Percentiles rank a stretch among this genome's conserved stretches.
phyloP scores from a whole-genome alignment of 1,140 invertebrate genomes.

The Acromyrmex heyeri region DNA sequence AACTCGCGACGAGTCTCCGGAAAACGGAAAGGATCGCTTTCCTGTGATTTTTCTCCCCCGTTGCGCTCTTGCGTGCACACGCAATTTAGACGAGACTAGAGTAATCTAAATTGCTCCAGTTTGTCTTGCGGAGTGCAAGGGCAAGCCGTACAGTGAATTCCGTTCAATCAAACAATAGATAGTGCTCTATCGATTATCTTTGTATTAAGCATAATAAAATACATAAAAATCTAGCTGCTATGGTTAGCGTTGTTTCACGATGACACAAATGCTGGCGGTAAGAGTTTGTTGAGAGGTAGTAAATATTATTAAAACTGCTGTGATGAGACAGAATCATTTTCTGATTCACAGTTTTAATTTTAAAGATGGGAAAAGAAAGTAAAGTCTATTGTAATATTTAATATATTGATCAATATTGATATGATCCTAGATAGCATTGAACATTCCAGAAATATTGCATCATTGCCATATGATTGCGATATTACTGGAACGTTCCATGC shows the following conservation, averaged over 20 bases:
- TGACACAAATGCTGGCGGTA: background rate
- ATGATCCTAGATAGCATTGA: too few relatives aligned
- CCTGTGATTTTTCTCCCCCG: background rate
- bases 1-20: background rate
- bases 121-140: constrained; percentile 5
- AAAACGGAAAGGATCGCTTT: background rate
- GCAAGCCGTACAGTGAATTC: background rate
- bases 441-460: too few relatives aligned
- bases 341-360: background rate
- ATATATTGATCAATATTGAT: background rate
- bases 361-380: background rate
- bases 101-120: constrained; percentile 33
- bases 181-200: background rate
- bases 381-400: background rate
- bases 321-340: background rate
- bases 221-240: background rate
- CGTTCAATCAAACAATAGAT: background rate
- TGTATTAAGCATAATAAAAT: background rate
- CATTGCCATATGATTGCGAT: too few relatives aligned
- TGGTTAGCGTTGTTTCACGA: background rate
- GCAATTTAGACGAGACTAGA: constrained; percentile 3
- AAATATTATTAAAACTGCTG: background rate
- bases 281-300: background rate
- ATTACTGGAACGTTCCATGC: too few relatives aligned
- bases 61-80: constrained; percentile 7